phyloP scores from a whole-genome alignment of 2,797 vertebrate genomes.

The Clarias laeviceps region DNA sequence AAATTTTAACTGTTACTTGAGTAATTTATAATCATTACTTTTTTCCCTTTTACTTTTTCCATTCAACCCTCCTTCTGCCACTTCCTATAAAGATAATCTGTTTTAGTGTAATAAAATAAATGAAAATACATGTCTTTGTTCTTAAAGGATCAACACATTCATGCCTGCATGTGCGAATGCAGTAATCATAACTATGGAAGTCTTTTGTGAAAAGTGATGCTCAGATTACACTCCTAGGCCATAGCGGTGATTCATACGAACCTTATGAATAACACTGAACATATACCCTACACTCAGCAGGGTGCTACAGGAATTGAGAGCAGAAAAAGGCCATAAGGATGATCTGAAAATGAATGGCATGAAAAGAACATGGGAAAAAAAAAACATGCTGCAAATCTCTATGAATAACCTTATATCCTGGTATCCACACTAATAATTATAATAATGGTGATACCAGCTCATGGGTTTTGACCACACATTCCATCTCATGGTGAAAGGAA shows the following conservation, averaged over 20 bases:
- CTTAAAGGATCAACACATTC: neutral
- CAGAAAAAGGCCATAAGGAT: neutral
- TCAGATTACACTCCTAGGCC: slow-evolving; percentile 63
- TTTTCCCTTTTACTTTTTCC: neutral
- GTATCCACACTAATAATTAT: neutral
- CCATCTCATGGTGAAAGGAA: slow-evolving; percentile 33
- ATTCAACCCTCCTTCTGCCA: neutral
- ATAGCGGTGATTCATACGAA: slow-evolving; percentile 70
- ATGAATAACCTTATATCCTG: neutral
- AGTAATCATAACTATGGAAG: slow-evolving; percentile 18
- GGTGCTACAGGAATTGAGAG: neutral
- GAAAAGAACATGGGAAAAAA: neutral
- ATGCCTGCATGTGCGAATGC: slow-evolving; percentile 56
- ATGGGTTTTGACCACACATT: slow-evolving; percentile 33
- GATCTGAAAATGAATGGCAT: slow-evolving; percentile 5
- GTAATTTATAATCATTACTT: neutral
- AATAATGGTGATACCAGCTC: neutral
- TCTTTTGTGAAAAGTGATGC: neutral
- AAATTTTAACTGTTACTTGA: neutral
- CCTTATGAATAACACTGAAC: slow-evolving; percentile 21
- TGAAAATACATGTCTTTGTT: neutral
- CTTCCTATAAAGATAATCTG: neutral
- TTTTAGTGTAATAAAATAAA: neutral
- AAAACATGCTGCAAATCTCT: neutral
- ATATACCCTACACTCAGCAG: neutral